Evolutionary conservation across 2,113 vertebrate genomes (phyloP), one percentile per base, ranked within the genome.

Genomic region (Actenoides lindsayi): DNA sequence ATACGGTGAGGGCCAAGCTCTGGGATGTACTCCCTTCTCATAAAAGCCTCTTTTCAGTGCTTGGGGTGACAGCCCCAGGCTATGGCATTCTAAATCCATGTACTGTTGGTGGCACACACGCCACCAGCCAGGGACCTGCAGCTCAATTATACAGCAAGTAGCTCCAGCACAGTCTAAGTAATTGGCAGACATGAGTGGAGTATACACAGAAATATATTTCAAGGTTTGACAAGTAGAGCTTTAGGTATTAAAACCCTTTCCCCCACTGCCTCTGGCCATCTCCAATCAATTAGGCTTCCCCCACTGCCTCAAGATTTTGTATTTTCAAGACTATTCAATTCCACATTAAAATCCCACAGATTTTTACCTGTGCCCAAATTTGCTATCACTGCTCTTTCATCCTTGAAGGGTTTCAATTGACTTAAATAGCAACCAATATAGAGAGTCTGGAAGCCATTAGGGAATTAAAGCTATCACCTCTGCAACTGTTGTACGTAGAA

Each of bases 1-100:
- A 33, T 14, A n/a, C 0, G 2, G 48, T 2, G 1, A 27, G 39
- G 37, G 37, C 51, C 39, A 48, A 35, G 39, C 42, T 19, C 51
- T 46, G 44, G 44, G 44, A 46, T 46, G 44, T 46, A 8, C 18
- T 20, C 18, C 44, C 44, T 46, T 19, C 44, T 46, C 44, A 46
- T 20, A 46, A 46, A 46, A 46, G 10, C 18, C 44, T 20, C 44
- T 46, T 46, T 20, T 46, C 44, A 20, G 44, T 46, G 44, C 44
- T 18, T 44, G 44, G 44, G 16, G 44, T 44, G 44, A 44, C 44
- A 44, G 44, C 44, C 44, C 44, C 44, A 44, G 44, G 44, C 17
- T 44, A 17, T 18, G 44, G 18, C 44, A 44, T 18, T 44, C 44
- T 44, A 44, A 44, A 44, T 44, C 42, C 17, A 44, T 14, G 16